Percentiles rank a stretch among this genome's conserved stretches.
These are phyloP conservation scores for Avahi laniger DNA, from an alignment of 2,797 vertebrate genomes.

Conservation along the genomic window DNA sequence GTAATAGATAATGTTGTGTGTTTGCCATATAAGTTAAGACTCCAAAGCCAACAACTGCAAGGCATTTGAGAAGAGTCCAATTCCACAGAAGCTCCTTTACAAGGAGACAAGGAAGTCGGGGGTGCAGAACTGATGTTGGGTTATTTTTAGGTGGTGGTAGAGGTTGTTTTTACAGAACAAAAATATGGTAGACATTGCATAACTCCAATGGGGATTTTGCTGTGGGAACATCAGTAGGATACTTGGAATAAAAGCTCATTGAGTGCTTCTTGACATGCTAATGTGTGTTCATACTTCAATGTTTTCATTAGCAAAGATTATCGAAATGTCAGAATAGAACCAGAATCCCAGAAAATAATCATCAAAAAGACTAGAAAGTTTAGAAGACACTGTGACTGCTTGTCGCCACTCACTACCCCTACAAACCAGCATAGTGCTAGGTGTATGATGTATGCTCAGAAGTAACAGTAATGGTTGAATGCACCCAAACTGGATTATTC, in stretches of 20 bases:
- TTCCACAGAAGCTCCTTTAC: not conserved
- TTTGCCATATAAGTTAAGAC: constrained; percentile 1
- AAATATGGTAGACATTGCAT: not conserved
- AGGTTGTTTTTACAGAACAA: constrained; percentile 5
- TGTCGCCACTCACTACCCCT: not conserved
- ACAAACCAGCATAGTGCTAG: not conserved
- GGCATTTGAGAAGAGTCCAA: not conserved
- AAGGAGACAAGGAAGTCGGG: not conserved
- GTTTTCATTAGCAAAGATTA: not conserved
- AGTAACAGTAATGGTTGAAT: not conserved
- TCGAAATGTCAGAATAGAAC: not conserved
- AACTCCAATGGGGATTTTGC: not conserved
- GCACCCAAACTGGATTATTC: not conserved
- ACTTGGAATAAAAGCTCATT: not conserved
- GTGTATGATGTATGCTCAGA: not conserved
- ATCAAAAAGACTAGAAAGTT: not conserved
- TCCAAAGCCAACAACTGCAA: not conserved
- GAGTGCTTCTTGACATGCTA: not conserved
- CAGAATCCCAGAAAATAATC: not conserved
- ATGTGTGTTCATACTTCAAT: not conserved
- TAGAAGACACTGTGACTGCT: not conserved
- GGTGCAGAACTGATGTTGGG: not conserved
- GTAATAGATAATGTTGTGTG: not conserved
- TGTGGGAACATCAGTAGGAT: not conserved
- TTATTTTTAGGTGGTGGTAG: not conserved